Evolutionary conservation across 2,797 vertebrate genomes (phyloP), one percentile per base, ranked within the genome.

Genomic region (Carcharodon carcharias): DNA sequence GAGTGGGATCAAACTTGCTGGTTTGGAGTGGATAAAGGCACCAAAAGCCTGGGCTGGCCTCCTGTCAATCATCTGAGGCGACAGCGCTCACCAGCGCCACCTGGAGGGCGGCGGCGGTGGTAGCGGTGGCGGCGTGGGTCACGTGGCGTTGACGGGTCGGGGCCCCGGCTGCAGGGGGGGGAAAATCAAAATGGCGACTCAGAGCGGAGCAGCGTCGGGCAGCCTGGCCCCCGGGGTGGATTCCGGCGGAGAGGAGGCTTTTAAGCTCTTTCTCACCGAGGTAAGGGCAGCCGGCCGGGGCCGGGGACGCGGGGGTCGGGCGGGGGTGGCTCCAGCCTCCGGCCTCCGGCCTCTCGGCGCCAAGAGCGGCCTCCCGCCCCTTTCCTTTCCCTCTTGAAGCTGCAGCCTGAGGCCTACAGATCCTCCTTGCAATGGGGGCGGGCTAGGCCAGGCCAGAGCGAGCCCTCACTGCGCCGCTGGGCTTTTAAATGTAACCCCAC

Each of bases 161-260:
- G 56, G 18, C 65, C 65, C 16, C 14, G 65, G 65, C 63, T 65
- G 63, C 18, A n/a, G n/a, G 18, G 16, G 82, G 35, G 73, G 73
- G 31, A 40, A 21, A 91, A 56, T 65, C n/a, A 73, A 95, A 12
- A 95, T 95, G 94, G 94, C 94, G 94, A 5, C 94, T 28, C 4
- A 35, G 11, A 95, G 94, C 28, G 94, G 67, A 71, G 56, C 94
- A 31, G 67, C 94, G 45, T 26, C 40, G 3, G 94, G 69, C 11
- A 31, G 28, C 11, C 2, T 45, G 26, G 50, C 45, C 5, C 61
- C 91, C 61, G 91, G 23, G 7, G 9, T 21, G 3, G 94, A 95
- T 6, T 8, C 67, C 45, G 67, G 18, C 45, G 94, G 94, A 31
- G 94, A 95, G 94, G 94, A 95, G 45, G 94, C 94, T 54, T 95